Base-by-base conservation (phyloP, 2,797 vertebrate genomes). In the Anolis apletophallus region DNA sequence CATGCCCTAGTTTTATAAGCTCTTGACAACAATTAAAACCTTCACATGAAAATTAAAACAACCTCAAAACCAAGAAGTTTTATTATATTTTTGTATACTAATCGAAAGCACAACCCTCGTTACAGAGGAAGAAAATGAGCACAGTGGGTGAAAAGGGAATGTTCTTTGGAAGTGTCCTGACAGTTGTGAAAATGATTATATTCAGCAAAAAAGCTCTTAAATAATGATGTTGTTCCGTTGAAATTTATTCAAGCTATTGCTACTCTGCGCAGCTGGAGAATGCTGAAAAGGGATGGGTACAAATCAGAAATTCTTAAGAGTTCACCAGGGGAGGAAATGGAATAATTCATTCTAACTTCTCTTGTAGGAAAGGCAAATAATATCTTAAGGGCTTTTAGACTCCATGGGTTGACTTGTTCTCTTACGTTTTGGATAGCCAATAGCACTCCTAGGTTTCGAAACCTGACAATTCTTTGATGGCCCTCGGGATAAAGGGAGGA, bases 141-240 rank as follows among this genome's bases (percentile, higher is more conserved):
- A 40, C 73, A 87, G 84, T 73, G 34, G 40, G 85, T 61, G 57
- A 50, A 69, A 50, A 78, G 77, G 77, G 82, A 73, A 55, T 26
- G 73, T 89, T 67, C 32, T 19, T 83, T 84, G 57, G 12, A 32
- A 71, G 21, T 36, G 81, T 78, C 81, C 68, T 68, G 75, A 17
- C 16, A 81, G 64, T 71, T 57, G 71, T 57, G 52, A 21, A 75
- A 86, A 80, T 85, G 57, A 4, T 0, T 71, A 3, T 77, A 34
- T 80, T 86, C 32, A 74, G 85, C 67, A 1, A 1, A 77, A 69
- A 23, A 78, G 80, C 23, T 71, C 32, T 54, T 23, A 26, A 73
- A 72, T 50, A 59, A 85, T 46, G 12, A 34, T 79, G 34, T 14
- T 86, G 59, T 32, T 21, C 36, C 57, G 64, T 36, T 34, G 55